phyloP scores from a whole-genome alignment of 2,888 invertebrate species.

The Sminthurinus aureus region DNA sequence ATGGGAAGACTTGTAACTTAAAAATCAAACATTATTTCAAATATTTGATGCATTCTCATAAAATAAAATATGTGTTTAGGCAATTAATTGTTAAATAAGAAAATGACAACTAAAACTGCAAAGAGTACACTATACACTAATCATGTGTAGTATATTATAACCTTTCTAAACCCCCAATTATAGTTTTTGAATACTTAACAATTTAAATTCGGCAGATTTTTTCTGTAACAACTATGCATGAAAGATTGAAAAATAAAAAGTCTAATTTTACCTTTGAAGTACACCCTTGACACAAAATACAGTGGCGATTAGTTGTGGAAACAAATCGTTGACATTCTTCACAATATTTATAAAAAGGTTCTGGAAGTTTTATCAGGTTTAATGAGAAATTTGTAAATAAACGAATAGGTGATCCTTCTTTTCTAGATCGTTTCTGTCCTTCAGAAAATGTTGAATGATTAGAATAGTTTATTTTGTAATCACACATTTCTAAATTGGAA shows the following conservation, averaged over 20 bases:
- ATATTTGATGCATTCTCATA: no score
- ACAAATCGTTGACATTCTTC: conserved; percentile 42
- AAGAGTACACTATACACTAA: no score
- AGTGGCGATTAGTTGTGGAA: conserved; percentile 38
- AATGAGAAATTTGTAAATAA: conserved; percentile 37
- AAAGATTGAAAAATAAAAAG: background rate
- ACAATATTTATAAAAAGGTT: conserved; percentile 36
- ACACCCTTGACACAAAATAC: conserved; percentile 38
- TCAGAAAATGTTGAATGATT: conserved; percentile 42
- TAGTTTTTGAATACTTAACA: no score
- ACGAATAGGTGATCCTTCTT: conserved; percentile 35
- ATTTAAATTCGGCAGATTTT: no score
- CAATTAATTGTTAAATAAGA: no score
- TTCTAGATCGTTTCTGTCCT: conserved; percentile 23
- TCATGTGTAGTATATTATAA: no score
- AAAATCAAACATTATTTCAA: no score
- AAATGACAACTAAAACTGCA: no score
- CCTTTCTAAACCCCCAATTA: no score
- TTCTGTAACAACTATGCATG: background rate
- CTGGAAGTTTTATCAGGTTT: conserved; percentile 25
- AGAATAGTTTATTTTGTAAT: conserved; percentile 41
- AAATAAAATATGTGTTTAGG: no score
- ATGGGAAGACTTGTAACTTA: no score
- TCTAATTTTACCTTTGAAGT: conserved; percentile 40
- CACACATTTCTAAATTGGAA: conserved; percentile 38